Evolutionary conservation across 2,888 invertebrate species (phyloP), one percentile per base, ranked within the genome.

Genomic region (Aphelenchoides bicaudatus): DNA sequence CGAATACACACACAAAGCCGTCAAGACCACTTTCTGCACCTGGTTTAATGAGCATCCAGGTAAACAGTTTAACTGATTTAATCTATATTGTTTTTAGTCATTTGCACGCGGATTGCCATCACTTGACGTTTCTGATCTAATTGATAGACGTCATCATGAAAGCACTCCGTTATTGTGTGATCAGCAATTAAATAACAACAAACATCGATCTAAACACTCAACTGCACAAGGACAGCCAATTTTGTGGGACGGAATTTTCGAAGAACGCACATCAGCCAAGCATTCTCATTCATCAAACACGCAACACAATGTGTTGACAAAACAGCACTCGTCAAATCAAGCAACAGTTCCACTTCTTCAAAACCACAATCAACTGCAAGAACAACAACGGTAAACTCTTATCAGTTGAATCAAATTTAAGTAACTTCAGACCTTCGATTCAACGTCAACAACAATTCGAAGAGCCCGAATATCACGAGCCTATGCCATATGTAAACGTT

Each of bases 21-120:
- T 66, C 66, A n/a, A 37, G 63, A 28, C 66, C 63, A 10, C 30
- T 67, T 25, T 66, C 66, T 16, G 63, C 63, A 5, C 63, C 63
- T 13, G 63, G 66, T 4, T 27, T 56, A n/a, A 62, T 63, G 55
- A 67, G 66, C 47, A 61, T 63, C 56, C 57, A 63, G 60, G 66
- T 66, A 25, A 10, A n/a, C 10, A 6, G 6, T 21, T 19, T 25
- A 10, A 43, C 6, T 21, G 10, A 19, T 21, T 6, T 43, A 19
- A 43, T 10, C 10, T 19, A 21, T 43, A 8, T 19, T 8, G 6
- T 21, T 43, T 43, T n/a, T n/a, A 43, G 43, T 43, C 43, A 6
- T 43, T 43, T 43, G 43, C 43, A 21, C 43, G 43, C 8, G 43
- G 43, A 10, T 25, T 43, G 37, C 16, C 10, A 6, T 39, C 27